Percentiles rank a stretch among this genome's conserved stretches.
Conservation (phyloP, 1,140 invertebrate species). For the Aphelenchoides besseyi region DNA sequence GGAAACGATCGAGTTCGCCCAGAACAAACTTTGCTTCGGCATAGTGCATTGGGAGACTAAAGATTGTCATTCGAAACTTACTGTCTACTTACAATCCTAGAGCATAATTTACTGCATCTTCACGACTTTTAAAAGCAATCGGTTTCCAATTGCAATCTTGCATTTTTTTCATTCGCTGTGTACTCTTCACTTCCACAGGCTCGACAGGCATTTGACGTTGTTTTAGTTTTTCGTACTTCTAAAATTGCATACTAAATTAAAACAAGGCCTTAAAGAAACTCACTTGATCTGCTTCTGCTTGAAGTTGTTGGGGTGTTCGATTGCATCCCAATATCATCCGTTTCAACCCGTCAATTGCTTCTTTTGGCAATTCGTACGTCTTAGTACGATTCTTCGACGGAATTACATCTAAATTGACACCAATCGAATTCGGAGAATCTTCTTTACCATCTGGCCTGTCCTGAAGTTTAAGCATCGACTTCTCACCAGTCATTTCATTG, state of each 20-base stretch:
- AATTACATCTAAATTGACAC: too few species aligned
- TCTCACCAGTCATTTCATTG: slow-evolving; percentile 23
- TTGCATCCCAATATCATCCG: slow-evolving; percentile 24
- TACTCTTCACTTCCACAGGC: slow-evolving; percentile 32
- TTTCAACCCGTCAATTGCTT: slow-evolving; percentile 42
- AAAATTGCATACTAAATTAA: slow-evolving; percentile 12
- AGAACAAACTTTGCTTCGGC: slow-evolving; percentile 47
- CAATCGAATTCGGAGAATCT: too few species aligned
- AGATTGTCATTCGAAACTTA: slow-evolving; percentile 13
- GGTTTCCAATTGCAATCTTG: slow-evolving; percentile 53
- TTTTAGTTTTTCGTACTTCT: slow-evolving; percentile 40
- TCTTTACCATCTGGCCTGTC: too few species aligned
- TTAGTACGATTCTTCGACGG: too few species aligned
- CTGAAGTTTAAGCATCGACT: slow-evolving; percentile 26
- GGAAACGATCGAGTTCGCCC: slow-evolving; percentile 44
- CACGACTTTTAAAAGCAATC: slow-evolving; percentile 36
- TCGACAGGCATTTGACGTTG: slow-evolving; percentile 42
- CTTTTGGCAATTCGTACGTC: slow-evolving; percentile 28
- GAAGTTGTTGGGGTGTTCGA: slow-evolving; percentile 42
- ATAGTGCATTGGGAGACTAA: slow-evolving; percentile 37
- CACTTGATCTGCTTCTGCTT: slow-evolving; percentile 45
- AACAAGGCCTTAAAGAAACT: neutral
- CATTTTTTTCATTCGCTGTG: slow-evolving; percentile 37
- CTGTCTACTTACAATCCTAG: slow-evolving; percentile 37
- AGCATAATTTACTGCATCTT: slow-evolving; percentile 44